These are phyloP conservation scores for Malaclemys terrapin DNA, from an alignment of 2,113 vertebrate species.

Conservation along the genomic window DNA sequence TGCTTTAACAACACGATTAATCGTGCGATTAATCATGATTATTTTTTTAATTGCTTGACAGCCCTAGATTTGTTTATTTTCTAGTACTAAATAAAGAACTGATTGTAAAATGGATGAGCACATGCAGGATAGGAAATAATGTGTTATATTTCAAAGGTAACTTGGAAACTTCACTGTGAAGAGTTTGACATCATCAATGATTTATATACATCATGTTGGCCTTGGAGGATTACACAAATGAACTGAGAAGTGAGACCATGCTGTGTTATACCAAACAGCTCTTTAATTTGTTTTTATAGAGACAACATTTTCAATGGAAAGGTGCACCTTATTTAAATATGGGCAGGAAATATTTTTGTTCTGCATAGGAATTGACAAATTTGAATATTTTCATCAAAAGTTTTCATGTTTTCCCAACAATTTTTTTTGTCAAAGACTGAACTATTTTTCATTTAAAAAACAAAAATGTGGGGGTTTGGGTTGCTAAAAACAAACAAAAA, in stretches of 20 bases:
- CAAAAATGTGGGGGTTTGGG: not conserved
- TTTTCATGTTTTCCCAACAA: not conserved
- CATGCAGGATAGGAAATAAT: not conserved
- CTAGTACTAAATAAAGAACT: not conserved
- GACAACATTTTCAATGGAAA: slow-evolving; percentile 67
- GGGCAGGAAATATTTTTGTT: not conserved
- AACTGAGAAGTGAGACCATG: slow-evolving; percentile 71
- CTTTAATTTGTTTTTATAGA: slow-evolving; percentile 68
- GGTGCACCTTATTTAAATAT: slow-evolving; percentile 43
- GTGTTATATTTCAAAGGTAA: slow-evolving; percentile 51
- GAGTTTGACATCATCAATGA: slow-evolving; percentile 70
- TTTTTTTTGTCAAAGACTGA: not conserved
- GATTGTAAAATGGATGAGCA: not conserved
- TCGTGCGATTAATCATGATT: no score
- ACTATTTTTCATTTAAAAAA: not conserved
- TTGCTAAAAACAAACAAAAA: not conserved
- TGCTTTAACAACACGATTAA: no score
- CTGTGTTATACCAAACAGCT: slow-evolving; percentile 62
- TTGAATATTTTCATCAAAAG: not conserved
- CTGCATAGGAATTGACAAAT: not conserved
- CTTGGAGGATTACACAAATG: slow-evolving; percentile 56
- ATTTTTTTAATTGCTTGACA: no score
- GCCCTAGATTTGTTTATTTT: not conserved
- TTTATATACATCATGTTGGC: slow-evolving; percentile 53
- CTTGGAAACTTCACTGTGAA: slow-evolving; percentile 59